Conservation (phyloP, 2,797 vertebrate genomes). For the Lates japonicus region DNA sequence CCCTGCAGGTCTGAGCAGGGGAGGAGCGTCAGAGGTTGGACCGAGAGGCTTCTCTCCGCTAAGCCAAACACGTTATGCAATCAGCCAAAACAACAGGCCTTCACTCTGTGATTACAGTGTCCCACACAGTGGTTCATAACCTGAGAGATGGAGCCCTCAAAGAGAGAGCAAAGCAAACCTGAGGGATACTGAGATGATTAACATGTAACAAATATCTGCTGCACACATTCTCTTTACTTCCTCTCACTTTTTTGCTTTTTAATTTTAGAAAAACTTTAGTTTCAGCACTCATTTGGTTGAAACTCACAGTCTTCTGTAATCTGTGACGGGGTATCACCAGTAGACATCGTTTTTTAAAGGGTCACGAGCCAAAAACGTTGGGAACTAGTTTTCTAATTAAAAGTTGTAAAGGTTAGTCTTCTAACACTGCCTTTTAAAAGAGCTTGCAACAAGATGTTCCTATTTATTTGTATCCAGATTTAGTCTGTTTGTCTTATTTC, state of each 20-base stretch:
- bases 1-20: conserved; percentile 23
- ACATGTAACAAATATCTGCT: not conserved
- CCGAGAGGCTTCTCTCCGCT: conserved; percentile 1
- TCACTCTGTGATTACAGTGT: conserved; percentile 25
- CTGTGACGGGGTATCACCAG: not conserved
- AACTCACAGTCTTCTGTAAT: not conserved
- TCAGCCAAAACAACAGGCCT: conserved; percentile 35
- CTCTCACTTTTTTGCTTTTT: not conserved
- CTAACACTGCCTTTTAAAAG: no score
- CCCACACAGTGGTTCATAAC: no score
- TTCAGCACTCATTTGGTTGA: no score
- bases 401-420: not conserved
- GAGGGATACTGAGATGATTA: not conserved
- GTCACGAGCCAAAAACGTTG: not conserved
- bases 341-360: not conserved
- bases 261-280: not conserved
- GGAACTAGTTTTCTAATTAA: not conserved
- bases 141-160: not conserved
- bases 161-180: not conserved
- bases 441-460: not conserved
- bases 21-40: conserved; percentile 2
- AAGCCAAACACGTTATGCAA: conserved; percentile 46
- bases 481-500: no score
- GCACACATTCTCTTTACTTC: no score
- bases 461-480: not conserved